These are phyloP conservation scores for Ceratosolen fusciceps DNA, from an alignment of 1,140 invertebrate species.

Conservation along the genomic window DNA sequence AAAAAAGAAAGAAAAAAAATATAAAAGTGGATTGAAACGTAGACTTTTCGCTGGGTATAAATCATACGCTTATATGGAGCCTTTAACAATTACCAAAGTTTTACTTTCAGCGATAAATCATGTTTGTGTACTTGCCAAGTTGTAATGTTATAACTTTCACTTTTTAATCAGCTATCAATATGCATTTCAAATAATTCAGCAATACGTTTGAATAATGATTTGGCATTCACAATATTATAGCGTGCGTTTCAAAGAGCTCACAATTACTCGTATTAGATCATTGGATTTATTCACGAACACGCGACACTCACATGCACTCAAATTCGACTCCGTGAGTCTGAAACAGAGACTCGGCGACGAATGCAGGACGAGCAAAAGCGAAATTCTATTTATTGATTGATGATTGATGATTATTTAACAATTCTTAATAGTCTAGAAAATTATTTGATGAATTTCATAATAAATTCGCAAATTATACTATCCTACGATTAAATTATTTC, in stretches of 20 bases:
- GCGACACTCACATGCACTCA: background rate
- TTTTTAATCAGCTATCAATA: constrained; percentile 48
- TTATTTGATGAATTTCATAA: too few relatives aligned
- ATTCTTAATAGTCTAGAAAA: too few relatives aligned
- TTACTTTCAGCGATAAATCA: constrained; percentile 40
- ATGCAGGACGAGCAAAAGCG: background rate
- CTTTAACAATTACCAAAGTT: constrained; percentile 17
- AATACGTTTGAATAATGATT: constrained; percentile 31
- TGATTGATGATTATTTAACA: too few relatives aligned
- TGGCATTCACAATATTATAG: constrained; percentile 17
- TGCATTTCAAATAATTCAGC: constrained; percentile 35
- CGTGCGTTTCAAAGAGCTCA: background rate
- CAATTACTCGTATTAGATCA: background rate
- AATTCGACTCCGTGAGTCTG: background rate
- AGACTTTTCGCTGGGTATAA: constrained; percentile 11
- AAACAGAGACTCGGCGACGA: background rate
- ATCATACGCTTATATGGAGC: background rate
- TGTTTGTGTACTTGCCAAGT: constrained; percentile 31
- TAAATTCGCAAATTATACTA: too few relatives aligned
- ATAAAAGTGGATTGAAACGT: background rate
- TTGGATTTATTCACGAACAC: background rate
- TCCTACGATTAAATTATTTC: too few relatives aligned
- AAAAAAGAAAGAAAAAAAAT: too few relatives aligned
- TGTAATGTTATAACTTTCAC: constrained; percentile 39
- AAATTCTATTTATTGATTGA: background rate